Evolutionary conservation across 2,797 vertebrate species (phyloP).

Genomic region (Chelmon rostratus): DNA sequence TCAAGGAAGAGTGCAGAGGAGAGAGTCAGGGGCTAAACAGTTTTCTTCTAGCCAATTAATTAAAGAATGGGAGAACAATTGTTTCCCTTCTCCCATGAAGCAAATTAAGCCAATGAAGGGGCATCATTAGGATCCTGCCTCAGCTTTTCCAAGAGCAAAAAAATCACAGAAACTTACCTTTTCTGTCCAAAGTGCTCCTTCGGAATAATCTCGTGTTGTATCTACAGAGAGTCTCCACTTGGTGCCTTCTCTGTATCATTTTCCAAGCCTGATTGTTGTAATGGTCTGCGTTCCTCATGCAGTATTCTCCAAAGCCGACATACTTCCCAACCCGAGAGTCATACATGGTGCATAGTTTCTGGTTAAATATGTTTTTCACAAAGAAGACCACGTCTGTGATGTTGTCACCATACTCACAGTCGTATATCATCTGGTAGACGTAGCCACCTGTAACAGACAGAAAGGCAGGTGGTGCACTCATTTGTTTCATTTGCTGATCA

Average conservation of each 20-base stretch:
- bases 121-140: neutral
- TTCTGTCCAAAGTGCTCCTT: constrained; percentile 34
- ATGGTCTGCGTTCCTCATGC: neutral
- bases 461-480: neutral
- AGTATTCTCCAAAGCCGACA: constrained; percentile 22
- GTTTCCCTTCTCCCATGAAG: constrained; percentile 29
- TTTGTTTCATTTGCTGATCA: neutral
- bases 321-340: constrained; percentile 50
- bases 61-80: constrained; percentile 6
- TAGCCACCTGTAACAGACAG: constrained; percentile 26
- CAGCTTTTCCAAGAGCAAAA: neutral
- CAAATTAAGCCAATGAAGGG: constrained; percentile 13
- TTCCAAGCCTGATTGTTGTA: constrained; percentile 26
- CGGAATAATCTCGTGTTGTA: constrained; percentile 20
- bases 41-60: constrained; percentile 40
- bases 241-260: neutral
- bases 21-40: constrained; percentile 1
- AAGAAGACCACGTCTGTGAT: constrained; percentile 18
- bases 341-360: constrained; percentile 13
- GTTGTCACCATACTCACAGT: constrained; percentile 37
- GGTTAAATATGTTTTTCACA: constrained; percentile 33
- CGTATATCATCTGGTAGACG: constrained; percentile 15
- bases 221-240: constrained; percentile 42
- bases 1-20: constrained; percentile 3
- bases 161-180: neutral